A percentile compares a stretch with the other conserved stretches of the same genome.
These are phyloP conservation scores for Eupithecia vulgata DNA, from an alignment of 2,888 invertebrate species.

Conservation along the genomic window DNA sequence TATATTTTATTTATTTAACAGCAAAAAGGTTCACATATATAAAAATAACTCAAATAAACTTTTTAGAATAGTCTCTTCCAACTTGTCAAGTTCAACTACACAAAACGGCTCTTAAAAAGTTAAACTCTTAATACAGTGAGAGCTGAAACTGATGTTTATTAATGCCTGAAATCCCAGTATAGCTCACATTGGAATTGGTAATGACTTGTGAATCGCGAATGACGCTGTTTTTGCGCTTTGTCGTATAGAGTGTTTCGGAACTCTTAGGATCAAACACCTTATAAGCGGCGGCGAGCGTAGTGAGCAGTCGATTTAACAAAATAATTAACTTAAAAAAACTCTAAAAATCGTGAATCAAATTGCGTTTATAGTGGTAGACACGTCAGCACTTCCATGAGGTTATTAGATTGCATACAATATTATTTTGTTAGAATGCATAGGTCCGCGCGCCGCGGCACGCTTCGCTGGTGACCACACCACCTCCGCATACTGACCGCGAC, in stretches of 20 bases:
- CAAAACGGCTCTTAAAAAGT: constrained; percentile 15
- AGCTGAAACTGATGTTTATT: constrained; percentile 28
- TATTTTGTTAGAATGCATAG: neutral
- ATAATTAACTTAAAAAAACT: neutral
- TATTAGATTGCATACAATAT: neutral
- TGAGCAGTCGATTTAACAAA: neutral
- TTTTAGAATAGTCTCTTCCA: neutral
- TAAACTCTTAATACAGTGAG: constrained; percentile 12
- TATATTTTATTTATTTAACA: too few relatives aligned
- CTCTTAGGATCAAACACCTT: constrained; percentile 5
- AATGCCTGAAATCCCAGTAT: constrained; percentile 31
- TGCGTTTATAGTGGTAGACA: neutral
- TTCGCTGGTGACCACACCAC: neutral
- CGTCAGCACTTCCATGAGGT: neutral
- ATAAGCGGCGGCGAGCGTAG: constrained; percentile 13
- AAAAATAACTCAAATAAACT: neutral
- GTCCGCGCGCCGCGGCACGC: constrained; percentile 19
- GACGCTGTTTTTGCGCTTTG: constrained; percentile 28
- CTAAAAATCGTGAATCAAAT: neutral
- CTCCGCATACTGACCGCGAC: constrained; percentile 5
- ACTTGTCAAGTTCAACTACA: neutral
- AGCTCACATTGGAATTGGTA: constrained; percentile 32
- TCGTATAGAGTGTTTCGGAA: constrained; percentile 8
- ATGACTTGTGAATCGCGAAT: constrained; percentile 17
- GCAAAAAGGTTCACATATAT: neutral